Evolutionary conservation across 2,113 vertebrate species (phyloP).

Genomic region (Siphamia tubifer): DNA sequence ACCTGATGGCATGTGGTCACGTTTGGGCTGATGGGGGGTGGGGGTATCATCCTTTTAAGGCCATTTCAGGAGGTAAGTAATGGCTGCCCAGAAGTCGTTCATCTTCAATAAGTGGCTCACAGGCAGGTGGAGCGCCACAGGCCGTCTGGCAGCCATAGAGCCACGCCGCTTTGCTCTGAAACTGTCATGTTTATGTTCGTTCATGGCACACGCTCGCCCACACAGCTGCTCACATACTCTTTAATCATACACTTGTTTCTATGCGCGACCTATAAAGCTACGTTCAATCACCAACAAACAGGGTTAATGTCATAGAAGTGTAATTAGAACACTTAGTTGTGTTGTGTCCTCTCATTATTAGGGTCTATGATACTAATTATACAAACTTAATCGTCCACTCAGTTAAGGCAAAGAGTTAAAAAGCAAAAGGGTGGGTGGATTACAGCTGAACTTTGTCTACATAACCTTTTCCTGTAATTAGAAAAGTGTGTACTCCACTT

Average conservation of each 20-base stretch:
- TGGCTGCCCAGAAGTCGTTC: conserved; percentile 47
- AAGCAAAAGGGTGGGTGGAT: not conserved
- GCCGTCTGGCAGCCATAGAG: conserved; percentile 37
- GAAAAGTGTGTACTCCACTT: not conserved
- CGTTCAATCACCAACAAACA: not conserved
- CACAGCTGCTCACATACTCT: conserved; percentile 21
- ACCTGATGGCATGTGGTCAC: conserved; percentile 56
- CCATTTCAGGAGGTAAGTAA: conserved; percentile 61
- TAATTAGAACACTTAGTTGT: not conserved
- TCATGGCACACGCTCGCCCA: conserved; percentile 28
- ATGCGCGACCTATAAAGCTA: conserved; percentile 36
- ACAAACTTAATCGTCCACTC: not conserved
- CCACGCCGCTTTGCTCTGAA: conserved; percentile 45
- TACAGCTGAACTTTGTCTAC: not conserved
- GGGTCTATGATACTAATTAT: not conserved
- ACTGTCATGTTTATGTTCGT: conserved; percentile 58
- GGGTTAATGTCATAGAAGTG: conserved; percentile 33
- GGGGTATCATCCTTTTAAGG: conserved; percentile 45
- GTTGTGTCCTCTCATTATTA: conserved; percentile 13
- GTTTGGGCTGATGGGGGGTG: conserved; percentile 32
- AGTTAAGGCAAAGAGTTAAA: not conserved
- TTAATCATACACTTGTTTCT: conserved; percentile 41
- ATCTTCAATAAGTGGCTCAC: conserved; percentile 59
- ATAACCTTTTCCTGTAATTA: not conserved
- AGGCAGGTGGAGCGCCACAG: conserved; percentile 58